Percentiles rank a stretch among this genome's conserved stretches.
Evolutionary conservation across 92 coral and sea anemone genomes (phyloP).

Genomic region (Nematostella vectensis): DNA sequence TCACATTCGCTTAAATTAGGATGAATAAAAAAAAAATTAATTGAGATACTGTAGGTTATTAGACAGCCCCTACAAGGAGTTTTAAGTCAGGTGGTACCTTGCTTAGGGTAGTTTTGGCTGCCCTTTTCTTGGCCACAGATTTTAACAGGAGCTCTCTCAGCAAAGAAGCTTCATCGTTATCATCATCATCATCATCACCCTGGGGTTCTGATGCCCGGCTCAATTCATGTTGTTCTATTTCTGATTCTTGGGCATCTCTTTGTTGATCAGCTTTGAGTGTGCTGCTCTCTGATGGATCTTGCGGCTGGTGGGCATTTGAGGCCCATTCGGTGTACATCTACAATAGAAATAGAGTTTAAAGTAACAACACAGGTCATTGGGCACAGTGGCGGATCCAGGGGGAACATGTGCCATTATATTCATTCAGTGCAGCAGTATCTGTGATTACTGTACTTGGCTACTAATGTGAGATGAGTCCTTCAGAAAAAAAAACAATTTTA

Average conservation of each 20-base stretch:
- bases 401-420: no score
- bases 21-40: no score
- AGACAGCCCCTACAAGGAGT: no score
- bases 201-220: conserved; percentile 1
- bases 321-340: conserved; percentile 19
- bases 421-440: no score
- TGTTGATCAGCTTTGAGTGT: conserved; percentile 1
- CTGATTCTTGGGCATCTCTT: background rate
- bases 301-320: background rate
- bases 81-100: no score
- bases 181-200: conserved; percentile 36
- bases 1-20: no score
- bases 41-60: no score
- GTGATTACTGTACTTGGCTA: no score
- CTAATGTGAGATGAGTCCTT: no score
- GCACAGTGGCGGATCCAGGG: background rate
- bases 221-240: background rate
- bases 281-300: no score
- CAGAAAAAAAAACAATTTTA: no score
- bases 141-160: conserved; percentile 77
- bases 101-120: conserved; percentile 44
- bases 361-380: background rate
- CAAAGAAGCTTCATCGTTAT: conserved; percentile 76
- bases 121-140: conserved; percentile 79
- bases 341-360: background rate